phyloP scores from a whole-genome alignment of 2,888 invertebrate genomes.

The Drosophila conformis region DNA sequence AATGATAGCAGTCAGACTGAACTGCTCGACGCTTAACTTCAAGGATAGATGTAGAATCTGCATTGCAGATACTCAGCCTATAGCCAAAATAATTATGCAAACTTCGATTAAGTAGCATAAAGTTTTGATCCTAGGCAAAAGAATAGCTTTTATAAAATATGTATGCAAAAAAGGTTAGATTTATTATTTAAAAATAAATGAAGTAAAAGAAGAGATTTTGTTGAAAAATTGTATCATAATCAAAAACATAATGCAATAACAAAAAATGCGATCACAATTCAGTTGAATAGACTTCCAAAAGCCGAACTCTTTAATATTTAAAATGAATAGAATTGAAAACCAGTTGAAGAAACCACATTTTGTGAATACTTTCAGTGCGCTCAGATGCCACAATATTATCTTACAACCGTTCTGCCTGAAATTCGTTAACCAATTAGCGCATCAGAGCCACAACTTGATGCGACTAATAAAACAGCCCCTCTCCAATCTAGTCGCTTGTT shows the following conservation, averaged over 20 bases:
- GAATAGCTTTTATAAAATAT: too few relatives aligned
- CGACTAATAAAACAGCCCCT: conserved; percentile 2
- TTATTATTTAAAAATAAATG: too few relatives aligned
- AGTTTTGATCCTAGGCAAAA: too few relatives aligned
- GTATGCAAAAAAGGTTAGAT: too few relatives aligned
- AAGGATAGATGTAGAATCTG: neutral
- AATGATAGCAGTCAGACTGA: neutral
- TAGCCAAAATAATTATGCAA: too few relatives aligned
- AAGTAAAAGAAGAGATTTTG: too few relatives aligned
- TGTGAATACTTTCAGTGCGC: neutral
- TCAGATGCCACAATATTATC: neutral
- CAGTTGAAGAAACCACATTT: neutral
- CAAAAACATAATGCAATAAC: neutral
- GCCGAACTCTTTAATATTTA: neutral
- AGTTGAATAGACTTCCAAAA: neutral
- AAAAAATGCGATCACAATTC: neutral
- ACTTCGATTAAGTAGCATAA: fast-evolving
- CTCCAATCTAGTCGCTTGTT: conserved; percentile 7
- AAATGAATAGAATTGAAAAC: neutral
- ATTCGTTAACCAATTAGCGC: neutral
- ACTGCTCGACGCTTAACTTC: too few relatives aligned
- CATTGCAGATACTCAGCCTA: neutral
- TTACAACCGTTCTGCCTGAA: neutral
- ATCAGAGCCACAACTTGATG: neutral
- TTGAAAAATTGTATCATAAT: neutral